Evolutionary conservation across 2,888 invertebrate genomes (phyloP).

Genomic region (Cylloceria caligata): DNA sequence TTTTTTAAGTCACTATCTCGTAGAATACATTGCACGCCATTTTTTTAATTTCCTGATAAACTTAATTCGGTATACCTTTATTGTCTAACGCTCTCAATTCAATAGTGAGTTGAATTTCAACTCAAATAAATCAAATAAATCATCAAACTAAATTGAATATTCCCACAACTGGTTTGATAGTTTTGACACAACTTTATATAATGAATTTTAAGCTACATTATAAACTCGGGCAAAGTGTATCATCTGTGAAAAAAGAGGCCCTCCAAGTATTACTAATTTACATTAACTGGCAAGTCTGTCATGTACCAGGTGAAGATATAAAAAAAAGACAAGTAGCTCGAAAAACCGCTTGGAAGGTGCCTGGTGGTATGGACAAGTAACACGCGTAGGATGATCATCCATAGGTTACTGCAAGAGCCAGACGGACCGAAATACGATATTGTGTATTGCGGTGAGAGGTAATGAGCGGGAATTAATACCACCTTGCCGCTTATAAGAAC

Average conservation of each 20-base stretch:
- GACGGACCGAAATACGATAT: slow-evolving; percentile 59
- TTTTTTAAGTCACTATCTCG: too few species aligned
- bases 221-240: background rate
- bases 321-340: background rate
- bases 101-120: too few species aligned
- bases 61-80: too few species aligned
- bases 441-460: slow-evolving; percentile 48
- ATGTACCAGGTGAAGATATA: slow-evolving; percentile 1
- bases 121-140: too few species aligned
- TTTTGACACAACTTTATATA: too few species aligned
- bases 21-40: too few species aligned
- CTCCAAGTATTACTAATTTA: slow-evolving; percentile 1
- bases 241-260: slow-evolving; percentile 9
- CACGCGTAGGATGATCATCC: slow-evolving; percentile 49
- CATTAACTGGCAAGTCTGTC: slow-evolving; percentile 6
- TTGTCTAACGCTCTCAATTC: too few species aligned
- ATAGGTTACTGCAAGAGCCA: slow-evolving; percentile 59
- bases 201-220: too few species aligned
- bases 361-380: slow-evolving; percentile 37
- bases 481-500: slow-evolving; percentile 32
- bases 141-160: background rate
- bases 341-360: slow-evolving; percentile 43
- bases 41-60: too few species aligned
- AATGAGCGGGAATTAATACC: slow-evolving; percentile 62
- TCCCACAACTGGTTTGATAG: background rate